A percentile compares a stretch with the other conserved stretches of the same genome.
Evolutionary conservation across 2,888 invertebrate species (phyloP).

Genomic region (Craniophora ligustri): DNA sequence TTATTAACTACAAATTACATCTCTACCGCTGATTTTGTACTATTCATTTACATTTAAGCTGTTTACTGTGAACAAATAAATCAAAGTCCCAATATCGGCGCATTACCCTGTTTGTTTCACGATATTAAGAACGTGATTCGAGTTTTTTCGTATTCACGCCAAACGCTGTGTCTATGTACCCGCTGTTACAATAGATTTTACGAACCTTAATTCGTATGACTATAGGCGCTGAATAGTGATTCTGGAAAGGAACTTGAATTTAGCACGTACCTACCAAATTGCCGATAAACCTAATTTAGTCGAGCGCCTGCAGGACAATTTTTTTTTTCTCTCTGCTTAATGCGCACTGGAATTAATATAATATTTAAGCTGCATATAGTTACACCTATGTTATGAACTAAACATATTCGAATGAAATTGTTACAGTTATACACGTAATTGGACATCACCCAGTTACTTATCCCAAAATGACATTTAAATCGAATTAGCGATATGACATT

Average conservation of each 20-base stretch:
- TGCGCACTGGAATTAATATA: no score
- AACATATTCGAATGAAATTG: no score
- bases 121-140: conserved; percentile 78
- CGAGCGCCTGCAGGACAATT: not conserved
- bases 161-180: conserved; percentile 10
- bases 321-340: not conserved
- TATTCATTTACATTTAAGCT: no score
- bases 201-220: not conserved
- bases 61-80: conserved; percentile 71
- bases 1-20: conserved; percentile 16
- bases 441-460: no score
- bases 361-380: no score
- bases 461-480: no score
- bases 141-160: conserved; percentile 47
- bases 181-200: conserved; percentile 3
- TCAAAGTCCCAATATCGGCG: conserved; percentile 69
- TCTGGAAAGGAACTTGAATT: no score
- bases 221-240: not conserved
- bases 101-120: conserved; percentile 58
- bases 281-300: not conserved
- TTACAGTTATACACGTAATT: no score
- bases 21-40: not conserved
- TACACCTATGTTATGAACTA: no score
- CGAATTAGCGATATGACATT: no score
- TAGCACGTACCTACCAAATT: not conserved